Percentiles rank a stretch among this genome's conserved stretches.
phyloP scores from a whole-genome alignment of 2,888 invertebrate genomes.

The Halictus ligatus region DNA sequence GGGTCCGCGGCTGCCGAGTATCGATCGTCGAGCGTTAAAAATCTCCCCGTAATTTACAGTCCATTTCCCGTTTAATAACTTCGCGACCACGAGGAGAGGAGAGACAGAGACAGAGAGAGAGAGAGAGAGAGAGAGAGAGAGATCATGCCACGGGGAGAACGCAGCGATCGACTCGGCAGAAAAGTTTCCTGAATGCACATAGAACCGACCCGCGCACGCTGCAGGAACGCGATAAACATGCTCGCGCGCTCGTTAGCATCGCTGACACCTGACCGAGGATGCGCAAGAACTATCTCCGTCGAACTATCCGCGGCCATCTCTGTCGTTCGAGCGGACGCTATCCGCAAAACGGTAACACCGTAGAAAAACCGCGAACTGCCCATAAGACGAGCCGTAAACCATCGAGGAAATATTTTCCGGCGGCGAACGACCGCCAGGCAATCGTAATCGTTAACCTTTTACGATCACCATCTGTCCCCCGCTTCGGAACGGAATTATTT shows the following conservation, averaged over 20 bases:
- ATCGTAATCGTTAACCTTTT: not conserved
- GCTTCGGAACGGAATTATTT: not conserved
- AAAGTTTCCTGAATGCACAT: not conserved
- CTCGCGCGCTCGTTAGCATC: not conserved
- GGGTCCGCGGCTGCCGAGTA: not conserved
- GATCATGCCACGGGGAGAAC: not conserved
- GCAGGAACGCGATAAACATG: not conserved
- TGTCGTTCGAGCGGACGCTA: not conserved
- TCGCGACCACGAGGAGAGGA: not conserved
- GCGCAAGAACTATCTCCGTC: not conserved
- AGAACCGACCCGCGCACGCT: not conserved
- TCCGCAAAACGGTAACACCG: not conserved
- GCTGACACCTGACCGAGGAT: not conserved
- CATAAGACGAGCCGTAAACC: not conserved
- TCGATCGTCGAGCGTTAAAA: not conserved
- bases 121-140: not conserved
- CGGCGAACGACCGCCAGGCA: not conserved
- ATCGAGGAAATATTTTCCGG: not conserved
- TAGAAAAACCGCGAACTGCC: not conserved
- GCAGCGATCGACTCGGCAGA: not conserved
- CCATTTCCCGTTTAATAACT: conserved; percentile 8
- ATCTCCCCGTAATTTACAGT: conserved; percentile 4
- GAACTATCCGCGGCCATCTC: not conserved
- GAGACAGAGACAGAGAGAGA: too few relatives aligned
- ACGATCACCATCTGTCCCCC: not conserved